Conservation (phyloP, 2,797 vertebrate genomes). For the Glyptemys insculpta region DNA sequence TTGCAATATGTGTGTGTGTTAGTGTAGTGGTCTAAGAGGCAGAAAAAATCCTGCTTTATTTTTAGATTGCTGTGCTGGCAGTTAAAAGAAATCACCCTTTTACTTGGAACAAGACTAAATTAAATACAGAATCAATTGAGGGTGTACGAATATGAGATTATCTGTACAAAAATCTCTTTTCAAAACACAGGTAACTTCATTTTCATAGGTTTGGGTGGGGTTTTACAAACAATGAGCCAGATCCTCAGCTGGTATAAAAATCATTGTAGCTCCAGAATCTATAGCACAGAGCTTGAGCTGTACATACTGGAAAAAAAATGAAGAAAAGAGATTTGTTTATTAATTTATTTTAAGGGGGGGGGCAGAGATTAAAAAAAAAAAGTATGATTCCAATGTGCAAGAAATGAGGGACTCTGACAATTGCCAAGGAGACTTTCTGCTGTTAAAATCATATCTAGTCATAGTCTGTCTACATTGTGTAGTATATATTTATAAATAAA, state of each 20-base stretch:
- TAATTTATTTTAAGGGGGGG: not conserved
- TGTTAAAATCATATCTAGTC: not conserved
- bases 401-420: not conserved
- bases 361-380: not conserved
- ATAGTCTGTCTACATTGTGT: not conserved
- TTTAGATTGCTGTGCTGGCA: not conserved
- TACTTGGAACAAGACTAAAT: not conserved
- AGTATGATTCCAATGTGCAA: not conserved
- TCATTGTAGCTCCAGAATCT: not conserved
- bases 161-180: not conserved
- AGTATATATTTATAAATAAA: not conserved
- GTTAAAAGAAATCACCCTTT: not conserved
- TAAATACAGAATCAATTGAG: not conserved
- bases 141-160: not conserved
- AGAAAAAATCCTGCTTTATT: not conserved
- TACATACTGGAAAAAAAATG: not conserved
- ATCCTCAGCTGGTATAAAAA: not conserved
- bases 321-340: not conserved
- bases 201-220: not conserved
- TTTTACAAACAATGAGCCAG: not conserved
- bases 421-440: not conserved
- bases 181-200: not conserved
- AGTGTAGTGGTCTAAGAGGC: not conserved
- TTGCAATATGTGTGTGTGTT: not conserved
- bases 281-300: not conserved